Evolutionary conservation across 2,113 vertebrate genomes (phyloP), one percentile per base, ranked within the genome.

Genomic region (Dendropsophus ebraccatus): DNA sequence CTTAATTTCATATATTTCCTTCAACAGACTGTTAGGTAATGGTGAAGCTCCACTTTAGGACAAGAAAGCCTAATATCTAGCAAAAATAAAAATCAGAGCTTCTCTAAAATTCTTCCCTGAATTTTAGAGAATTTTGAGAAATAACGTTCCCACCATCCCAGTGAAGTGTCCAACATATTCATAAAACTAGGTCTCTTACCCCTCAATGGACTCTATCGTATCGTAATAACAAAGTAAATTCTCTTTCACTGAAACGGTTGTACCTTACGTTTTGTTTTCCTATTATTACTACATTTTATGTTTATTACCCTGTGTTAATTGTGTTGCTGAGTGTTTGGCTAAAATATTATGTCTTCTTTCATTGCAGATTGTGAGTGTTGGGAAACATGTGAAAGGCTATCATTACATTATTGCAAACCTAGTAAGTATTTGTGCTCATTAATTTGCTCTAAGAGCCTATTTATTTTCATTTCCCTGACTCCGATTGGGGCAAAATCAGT

Each of bases 381-480:
- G 97, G 82, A 99, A 98, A 88, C 97, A 99, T 85, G 96, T 99
- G 49, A 97, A 97, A 94, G 96, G 97, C 88, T 99, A 97, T 91
- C 97, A 99, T 92, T 99, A 99, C 93, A 98, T 99, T 92, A 92
- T 98, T 79, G 97, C 97, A 91, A 99, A 98, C 90, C 92, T 99
- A 96, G 97, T 99, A 95, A 97, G 96, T 91, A 89, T 62, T 52
- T 72, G n/a, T 21, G 30, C 37, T 89, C 83, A 87, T 90, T 91
- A 89, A 82, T 92, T 91, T 88, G 88, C 80, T 91, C 92, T 91
- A 89, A 52, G 6, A 70, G 76, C 87, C 56, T 45, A 81, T 62
- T 81, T 65, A 81, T 81, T 81, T 81, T 45, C 56, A 86, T 87
- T 88, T 0, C 12, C 37, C 14, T 47, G 35, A n/a, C 37, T 81